Base-by-base conservation (phyloP, 1,140 invertebrate genomes). In the Lepidurus couesii region DNA sequence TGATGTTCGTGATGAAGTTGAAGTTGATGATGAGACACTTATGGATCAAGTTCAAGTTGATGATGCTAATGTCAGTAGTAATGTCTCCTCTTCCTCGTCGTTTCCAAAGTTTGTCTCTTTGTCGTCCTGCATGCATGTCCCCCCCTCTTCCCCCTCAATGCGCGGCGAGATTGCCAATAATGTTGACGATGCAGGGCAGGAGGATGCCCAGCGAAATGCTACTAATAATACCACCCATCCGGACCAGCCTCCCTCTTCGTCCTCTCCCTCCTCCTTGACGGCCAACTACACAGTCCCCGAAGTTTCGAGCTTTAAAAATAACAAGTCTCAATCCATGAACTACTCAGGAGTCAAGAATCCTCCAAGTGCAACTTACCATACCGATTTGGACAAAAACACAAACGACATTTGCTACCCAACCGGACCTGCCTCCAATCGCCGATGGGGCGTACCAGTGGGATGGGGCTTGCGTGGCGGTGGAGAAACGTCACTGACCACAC, bases 381-480 rank as follows among this genome's bases (percentile, higher is more conserved):
- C 74, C 45, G 34, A 43, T 78, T 65, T 74, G 24, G 77, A 73
- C 65, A 26, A 74, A 34, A 34, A 42, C 77, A 5, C 16, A 24
- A 34, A 24, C 73, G 44, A 75, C 42, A 21, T 24, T 16, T 79
- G 74, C 74, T 73, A 74, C 78, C 81, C 77, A 65, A 45, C 44
- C 82, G 84, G 81, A 81, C 82, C 80, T 83, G 85, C 81, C 26
- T 80, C 81, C 24, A 81, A 81, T 78, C 77, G 65, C 16, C 83
- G 86, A 77, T 91, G 89, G 90, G 89, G 89, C 47, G 88, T 90
- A 24, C 87, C 89, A 47, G 85, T 82, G 34, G 84, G 86, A 44
- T 83, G 91, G 79, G 87, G 91, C 77, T 86, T 93, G n/a, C 86
- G 87, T 73, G 92, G 92, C 74, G 92, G 92, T 42, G 92, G 92